phyloP scores from a whole-genome alignment of 1,140 invertebrate species.

The Camponotus floridanus region DNA sequence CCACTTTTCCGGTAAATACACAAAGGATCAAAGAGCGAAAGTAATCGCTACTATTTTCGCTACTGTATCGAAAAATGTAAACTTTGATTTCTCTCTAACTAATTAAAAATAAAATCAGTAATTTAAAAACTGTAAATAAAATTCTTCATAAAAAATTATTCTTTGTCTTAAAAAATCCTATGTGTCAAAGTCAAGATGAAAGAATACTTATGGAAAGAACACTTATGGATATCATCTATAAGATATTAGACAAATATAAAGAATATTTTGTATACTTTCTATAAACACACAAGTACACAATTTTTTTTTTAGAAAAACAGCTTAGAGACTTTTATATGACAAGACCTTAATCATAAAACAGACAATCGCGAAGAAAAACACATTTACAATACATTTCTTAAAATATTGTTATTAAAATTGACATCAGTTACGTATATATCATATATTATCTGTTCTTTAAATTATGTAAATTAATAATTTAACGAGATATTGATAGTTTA shows the following conservation, averaged over 20 bases:
- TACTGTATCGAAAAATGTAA: background rate
- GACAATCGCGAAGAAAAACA: background rate
- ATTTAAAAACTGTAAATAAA: no score
- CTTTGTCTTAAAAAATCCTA: no score
- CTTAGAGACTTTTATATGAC: no score
- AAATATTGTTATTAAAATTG: background rate
- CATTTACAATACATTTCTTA: background rate
- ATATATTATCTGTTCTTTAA: background rate
- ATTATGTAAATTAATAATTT: background rate
- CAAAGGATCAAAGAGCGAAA: constrained; percentile 4
- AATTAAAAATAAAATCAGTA: background rate
- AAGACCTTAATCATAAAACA: no score
- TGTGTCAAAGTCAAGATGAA: no score
- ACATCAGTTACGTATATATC: background rate
- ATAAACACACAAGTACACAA: no score
- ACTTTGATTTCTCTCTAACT: background rate
- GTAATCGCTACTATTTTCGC: background rate
- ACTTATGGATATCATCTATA: no score
- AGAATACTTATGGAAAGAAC: no score
- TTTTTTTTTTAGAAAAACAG: no score
- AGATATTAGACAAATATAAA: no score
- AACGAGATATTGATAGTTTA: background rate
- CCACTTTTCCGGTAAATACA: background rate
- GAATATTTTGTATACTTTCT: no score
- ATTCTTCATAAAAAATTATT: no score